Base-by-base conservation (phyloP, 2,797 vertebrate genomes). In the Tokudaia muenninki region DNA sequence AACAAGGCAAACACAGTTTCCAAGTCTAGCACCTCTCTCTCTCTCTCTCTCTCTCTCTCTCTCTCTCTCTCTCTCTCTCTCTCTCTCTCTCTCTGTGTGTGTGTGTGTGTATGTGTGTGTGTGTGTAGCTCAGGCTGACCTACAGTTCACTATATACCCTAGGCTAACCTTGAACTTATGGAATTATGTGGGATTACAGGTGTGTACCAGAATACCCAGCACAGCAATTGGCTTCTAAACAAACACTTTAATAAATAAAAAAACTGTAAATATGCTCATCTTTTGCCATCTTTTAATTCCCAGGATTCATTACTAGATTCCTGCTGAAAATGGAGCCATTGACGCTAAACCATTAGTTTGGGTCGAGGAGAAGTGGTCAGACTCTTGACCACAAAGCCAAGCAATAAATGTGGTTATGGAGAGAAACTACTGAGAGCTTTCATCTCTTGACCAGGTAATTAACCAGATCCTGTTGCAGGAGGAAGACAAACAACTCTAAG, bases 301-400 rank as follows among this genome's bases (percentile, higher is more conserved):
- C 24, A 87, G 77, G 83, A 75, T 21, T 72, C 13, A 55, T 67
- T 65, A 82, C 17, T 75, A 59, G 24, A 65, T 91, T 75, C 87
- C 89, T 94, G 19, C 19, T 44, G n/a, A 92, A 95, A 92, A 92
- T 47, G 16, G 63, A 41, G n/a, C 26, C 44, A 50, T 21, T 65
- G 75, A 52, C 59, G 80, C 77, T 57, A 86, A 87, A n/a, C 47
- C 44, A 74, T 75, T 87, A 93, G 70, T 52, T 88, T 50, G 13
- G 29, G 22, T 31, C 9, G 26, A 50, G 77, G 34, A 47, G 41
- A 21, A 24, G 78, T 3, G 31, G 83, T 92, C 84, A 94, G 72
- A 96, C 52, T 81, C 55, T 92, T 84, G n/a, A 72, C 61, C 22
- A 57, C n/a, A 65, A 78, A 95, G 16, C 37, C 82, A 75, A 95